Evolutionary conservation across 2,888 invertebrate genomes (phyloP), one percentile per base, ranked within the genome.

Genomic region (Serripes groenlandicus): DNA sequence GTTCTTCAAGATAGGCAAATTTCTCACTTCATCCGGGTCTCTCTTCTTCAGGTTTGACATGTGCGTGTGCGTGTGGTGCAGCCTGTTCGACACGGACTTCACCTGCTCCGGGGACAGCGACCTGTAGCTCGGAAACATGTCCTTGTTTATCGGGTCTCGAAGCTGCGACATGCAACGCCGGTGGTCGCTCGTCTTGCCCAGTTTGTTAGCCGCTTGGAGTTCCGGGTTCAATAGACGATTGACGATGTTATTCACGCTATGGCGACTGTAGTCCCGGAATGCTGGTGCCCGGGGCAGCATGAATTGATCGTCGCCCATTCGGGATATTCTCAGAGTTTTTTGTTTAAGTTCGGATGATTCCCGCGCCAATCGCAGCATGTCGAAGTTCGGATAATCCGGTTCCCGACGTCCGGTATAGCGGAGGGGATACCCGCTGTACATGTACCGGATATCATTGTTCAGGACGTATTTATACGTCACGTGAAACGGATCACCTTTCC

Each of bases 381-480:
- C 90, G 69, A 90, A 90, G 72, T 90, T 90, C 5, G 90, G 90
- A 62, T 90, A 90, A 54, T 90, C 90, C 26, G 86, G 86, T 42
- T 83, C 86, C 62, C 87, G 75, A 9, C 88, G 60, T 15, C 87
- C 86, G 60, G 73, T 87, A 71, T 83, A 83, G 11, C 78, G 76
- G 23, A 84, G 52, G 2, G 88, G 90, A 54, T 83, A 83, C 2
- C 90, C 90, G 56, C 88, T 88, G 76, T 90, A 89, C 85, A 89
- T 87, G 58, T 90, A 90, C 11, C 88, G 83, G 9, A 90, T 86
- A 62, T 90, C 88, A 81, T 89, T 88, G 75, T 88, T 88, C 37
- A 90, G 56, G 2, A 89, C 83, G 70, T 90, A 89, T 42, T 87
- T 88, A 60, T 90, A 87, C 5, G 90, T 89, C 0, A 90, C 86